Evolutionary conservation across 2,888 invertebrate genomes (phyloP).

Genomic region (Pollenia angustigena): DNA sequence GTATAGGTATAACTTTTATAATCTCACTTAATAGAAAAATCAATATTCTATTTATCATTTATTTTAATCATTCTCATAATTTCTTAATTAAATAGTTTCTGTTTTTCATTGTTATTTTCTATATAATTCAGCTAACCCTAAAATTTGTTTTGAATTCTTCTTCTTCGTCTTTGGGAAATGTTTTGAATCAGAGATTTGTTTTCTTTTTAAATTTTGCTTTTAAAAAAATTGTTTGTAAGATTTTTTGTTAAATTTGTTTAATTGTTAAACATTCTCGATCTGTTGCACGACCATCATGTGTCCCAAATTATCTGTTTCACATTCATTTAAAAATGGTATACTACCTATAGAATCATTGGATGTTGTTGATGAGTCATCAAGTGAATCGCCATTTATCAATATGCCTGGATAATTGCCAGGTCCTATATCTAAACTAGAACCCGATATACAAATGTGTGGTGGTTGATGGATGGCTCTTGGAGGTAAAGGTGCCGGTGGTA

Average conservation of each 20-base stretch:
- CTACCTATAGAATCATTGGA: constrained; percentile 71
- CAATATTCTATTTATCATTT: constrained; percentile 35
- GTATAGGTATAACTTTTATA: constrained; percentile 53
- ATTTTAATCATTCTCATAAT: constrained; percentile 58
- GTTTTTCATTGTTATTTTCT: constrained; percentile 27
- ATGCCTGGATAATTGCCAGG: constrained; percentile 79
- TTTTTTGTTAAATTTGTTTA: constrained; percentile 31
- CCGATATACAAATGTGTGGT: constrained; percentile 84
- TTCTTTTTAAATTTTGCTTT: constrained; percentile 48
- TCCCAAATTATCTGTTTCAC: constrained; percentile 69
- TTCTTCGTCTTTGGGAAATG: constrained; percentile 47
- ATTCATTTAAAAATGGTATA: constrained; percentile 70
- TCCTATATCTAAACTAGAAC: constrained; percentile 75
- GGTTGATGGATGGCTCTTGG: constrained; percentile 84
- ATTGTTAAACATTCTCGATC: constrained; percentile 69
- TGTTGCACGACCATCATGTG: constrained; percentile 63
- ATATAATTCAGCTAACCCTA: constrained; percentile 60
- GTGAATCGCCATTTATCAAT: constrained; percentile 78
- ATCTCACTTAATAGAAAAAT: constrained; percentile 43
- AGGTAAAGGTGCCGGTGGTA: constrained; percentile 84
- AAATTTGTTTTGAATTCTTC: constrained; percentile 48
- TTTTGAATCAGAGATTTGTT: constrained; percentile 37
- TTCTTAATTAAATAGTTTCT: constrained; percentile 59
- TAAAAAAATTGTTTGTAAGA: constrained; percentile 56
- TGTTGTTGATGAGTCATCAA: constrained; percentile 68